These are phyloP conservation scores for Berghia stephanieae DNA, from an alignment of 1,140 invertebrate species.

Conservation along the genomic window DNA sequence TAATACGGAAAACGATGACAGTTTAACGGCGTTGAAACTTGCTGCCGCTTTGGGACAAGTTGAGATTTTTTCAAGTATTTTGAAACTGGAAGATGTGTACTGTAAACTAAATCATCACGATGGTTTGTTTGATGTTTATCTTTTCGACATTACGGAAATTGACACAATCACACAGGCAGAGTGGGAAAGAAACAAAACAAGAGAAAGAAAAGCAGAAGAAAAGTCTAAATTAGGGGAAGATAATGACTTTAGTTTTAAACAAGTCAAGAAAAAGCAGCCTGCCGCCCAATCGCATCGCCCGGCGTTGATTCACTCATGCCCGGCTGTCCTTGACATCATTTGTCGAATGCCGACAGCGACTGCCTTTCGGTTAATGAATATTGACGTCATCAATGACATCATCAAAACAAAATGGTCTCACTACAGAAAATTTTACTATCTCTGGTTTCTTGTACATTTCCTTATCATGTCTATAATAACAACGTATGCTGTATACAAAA, in stretches of 20 bases:
- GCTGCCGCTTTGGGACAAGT: slow-evolving; percentile 41
- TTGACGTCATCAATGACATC: slow-evolving; percentile 33
- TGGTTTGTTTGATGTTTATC: slow-evolving; percentile 45
- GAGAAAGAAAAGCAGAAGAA: slow-evolving; percentile 24
- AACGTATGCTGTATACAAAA: slow-evolving; percentile 36
- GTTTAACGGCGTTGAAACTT: slow-evolving; percentile 42
- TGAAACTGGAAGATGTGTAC: slow-evolving; percentile 46
- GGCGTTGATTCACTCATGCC: background rate
- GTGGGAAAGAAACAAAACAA: slow-evolving; percentile 25
- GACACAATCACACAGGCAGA: slow-evolving; percentile 38
- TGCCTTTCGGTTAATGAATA: slow-evolving; percentile 41
- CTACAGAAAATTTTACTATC: slow-evolving; percentile 35
- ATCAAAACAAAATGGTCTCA: slow-evolving; percentile 45
- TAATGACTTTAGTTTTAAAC: no score
- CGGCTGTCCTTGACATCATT: slow-evolving; percentile 42
- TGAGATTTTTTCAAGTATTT: slow-evolving; percentile 42
- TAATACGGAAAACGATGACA: slow-evolving; percentile 42
- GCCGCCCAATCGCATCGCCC: background rate
- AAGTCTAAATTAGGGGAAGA: background rate
- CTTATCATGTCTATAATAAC: slow-evolving; percentile 40
- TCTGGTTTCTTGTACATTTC: slow-evolving; percentile 39
- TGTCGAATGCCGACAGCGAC: slow-evolving; percentile 35
- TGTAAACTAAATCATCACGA: slow-evolving; percentile 44
- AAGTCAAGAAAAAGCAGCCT: no score
- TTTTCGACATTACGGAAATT: slow-evolving; percentile 48